A percentile compares a stretch with the other conserved stretches of the same genome.
These are phyloP conservation scores for Lutraria rhynchaena DNA, from an alignment of 1,140 invertebrate genomes.

Conservation along the genomic window DNA sequence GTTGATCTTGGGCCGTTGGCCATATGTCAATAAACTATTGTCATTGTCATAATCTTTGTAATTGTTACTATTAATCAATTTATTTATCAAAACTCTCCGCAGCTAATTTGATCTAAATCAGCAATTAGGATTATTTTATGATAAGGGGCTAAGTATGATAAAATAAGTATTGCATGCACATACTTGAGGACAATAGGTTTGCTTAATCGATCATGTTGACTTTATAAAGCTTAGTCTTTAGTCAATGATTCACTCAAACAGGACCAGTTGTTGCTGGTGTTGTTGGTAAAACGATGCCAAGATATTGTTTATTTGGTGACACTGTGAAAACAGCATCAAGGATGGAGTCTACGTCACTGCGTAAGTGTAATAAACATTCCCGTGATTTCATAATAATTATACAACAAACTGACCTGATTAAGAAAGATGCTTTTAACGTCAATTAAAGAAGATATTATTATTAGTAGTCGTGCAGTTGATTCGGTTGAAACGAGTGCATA, in stretches of 20 bases:
- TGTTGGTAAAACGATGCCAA: constrained; percentile 67
- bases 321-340: constrained; percentile 70
- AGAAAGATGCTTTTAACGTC: background rate
- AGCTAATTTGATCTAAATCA: no score
- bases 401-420: background rate
- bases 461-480: background rate
- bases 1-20: no score
- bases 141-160: no score
- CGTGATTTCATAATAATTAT: background rate
- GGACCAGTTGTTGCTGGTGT: constrained; percentile 68
- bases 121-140: no score
- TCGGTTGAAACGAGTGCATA: no score
- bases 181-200: no score
- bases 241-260: constrained; percentile 39
- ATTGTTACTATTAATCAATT: no score
- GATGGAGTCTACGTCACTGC: constrained; percentile 67
- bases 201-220: background rate
- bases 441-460: background rate
- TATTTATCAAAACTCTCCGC: no score
- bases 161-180: no score
- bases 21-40: no score
- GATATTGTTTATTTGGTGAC: constrained; percentile 70
- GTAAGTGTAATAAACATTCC: constrained; percentile 28
- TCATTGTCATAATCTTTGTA: no score
- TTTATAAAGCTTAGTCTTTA: background rate